phyloP scores from a whole-genome alignment of 2,888 invertebrate genomes.

The Leptinotarsa peninsularis region DNA sequence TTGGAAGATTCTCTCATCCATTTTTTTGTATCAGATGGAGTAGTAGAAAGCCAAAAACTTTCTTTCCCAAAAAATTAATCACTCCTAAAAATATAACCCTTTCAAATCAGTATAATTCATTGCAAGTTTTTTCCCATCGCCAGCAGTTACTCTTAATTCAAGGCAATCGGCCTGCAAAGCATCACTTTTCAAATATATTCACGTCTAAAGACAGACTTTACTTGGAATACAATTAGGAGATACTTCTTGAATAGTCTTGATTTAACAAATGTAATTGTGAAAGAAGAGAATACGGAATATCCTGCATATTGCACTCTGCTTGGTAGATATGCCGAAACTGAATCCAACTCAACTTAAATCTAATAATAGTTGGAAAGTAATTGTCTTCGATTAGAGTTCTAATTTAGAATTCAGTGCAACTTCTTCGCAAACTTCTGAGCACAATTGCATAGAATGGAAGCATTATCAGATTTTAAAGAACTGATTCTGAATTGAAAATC shows the following conservation, averaged over 20 bases:
- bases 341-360: constrained; percentile 39
- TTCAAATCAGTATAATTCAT: no score
- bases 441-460: constrained; percentile 37
- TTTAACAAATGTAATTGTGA: constrained; percentile 25
- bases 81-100: no score
- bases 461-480: constrained; percentile 34
- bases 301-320: constrained; percentile 26
- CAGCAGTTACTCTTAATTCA: not conserved
- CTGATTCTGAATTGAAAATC: constrained; percentile 39
- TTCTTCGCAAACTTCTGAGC: constrained; percentile 29
- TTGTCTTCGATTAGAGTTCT: constrained; percentile 42
- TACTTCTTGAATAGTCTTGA: not conserved
- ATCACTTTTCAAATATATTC: not conserved
- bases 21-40: no score
- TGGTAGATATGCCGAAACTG: constrained; percentile 19
- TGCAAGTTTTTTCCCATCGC: no score
- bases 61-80: no score
- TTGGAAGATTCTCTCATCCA: no score
- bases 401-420: constrained; percentile 41
- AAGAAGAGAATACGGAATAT: constrained; percentile 28
- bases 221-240: constrained; percentile 6
- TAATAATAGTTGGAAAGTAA: constrained; percentile 46
- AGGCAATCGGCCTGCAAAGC: not conserved
- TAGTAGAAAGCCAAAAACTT: no score
- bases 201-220: not conserved